Conservation (phyloP, 2,888 invertebrate genomes). For the Philonicus albiceps region DNA sequence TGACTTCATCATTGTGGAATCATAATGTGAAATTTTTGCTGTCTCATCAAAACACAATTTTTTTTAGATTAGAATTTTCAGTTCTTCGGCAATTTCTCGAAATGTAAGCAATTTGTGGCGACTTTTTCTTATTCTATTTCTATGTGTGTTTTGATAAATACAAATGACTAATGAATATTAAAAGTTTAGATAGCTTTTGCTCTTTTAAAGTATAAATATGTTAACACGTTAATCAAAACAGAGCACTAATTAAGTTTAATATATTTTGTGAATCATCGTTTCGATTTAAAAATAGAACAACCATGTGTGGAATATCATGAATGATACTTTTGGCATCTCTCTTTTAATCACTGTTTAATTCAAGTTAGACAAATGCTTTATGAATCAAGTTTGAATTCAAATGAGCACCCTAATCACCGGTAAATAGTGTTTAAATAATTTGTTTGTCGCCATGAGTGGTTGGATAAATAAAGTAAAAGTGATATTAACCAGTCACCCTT, state of each 20-base stretch:
- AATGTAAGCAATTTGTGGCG: background rate
- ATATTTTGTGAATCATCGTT: background rate
- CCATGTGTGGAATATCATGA: background rate
- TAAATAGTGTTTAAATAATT: background rate
- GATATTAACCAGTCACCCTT: background rate
- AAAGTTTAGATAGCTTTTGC: background rate
- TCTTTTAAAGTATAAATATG: background rate
- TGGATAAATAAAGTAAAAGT: too few species aligned
- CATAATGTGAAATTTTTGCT: background rate
- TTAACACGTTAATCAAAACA: background rate
- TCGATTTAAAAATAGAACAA: background rate
- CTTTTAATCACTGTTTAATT: background rate
- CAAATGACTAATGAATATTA: background rate
- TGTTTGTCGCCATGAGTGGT: too few species aligned
- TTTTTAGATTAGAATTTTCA: background rate
- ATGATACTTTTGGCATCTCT: background rate
- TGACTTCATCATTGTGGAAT: background rate
- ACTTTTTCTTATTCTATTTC: background rate
- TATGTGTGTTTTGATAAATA: background rate
- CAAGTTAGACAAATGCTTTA: background rate
- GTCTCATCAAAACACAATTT: background rate
- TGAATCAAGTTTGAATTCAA: background rate
- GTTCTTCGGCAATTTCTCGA: background rate
- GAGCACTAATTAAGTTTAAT: background rate
- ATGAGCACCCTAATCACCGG: background rate